These are phyloP conservation scores for Salvelinus alpinus DNA, from an alignment of 2,113 vertebrate species.

Conservation along the genomic window DNA sequence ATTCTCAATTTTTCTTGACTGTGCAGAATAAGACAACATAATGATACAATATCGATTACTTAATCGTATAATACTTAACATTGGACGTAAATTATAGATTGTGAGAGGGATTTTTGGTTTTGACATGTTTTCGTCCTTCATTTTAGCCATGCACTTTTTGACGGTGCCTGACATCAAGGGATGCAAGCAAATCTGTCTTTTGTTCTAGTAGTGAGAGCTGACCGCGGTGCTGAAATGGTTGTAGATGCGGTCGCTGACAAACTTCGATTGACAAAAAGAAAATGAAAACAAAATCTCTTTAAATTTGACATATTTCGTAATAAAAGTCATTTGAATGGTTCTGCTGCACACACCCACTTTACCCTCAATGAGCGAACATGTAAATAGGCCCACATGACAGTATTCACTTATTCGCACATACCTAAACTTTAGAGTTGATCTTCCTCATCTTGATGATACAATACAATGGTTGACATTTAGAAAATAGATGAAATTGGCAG, in stretches of 20 bases:
- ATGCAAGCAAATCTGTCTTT: conserved; percentile 78
- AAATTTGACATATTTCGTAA: not conserved
- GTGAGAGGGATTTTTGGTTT: not conserved
- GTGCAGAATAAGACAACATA: not conserved
- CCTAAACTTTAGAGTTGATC: not conserved
- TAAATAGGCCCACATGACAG: conserved; percentile 73
- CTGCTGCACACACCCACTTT: not conserved
- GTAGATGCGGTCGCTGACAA: conserved; percentile 3
- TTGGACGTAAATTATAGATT: not conserved
- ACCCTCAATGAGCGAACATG: conserved; percentile 46
- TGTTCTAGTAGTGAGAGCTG: conserved; percentile 76
- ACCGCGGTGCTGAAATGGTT: conserved; percentile 74
- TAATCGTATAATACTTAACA: no score
- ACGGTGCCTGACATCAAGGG: conserved; percentile 70
- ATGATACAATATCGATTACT: no score
- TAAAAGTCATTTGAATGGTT: not conserved
- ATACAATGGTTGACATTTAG: not conserved
- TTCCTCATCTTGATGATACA: not conserved
- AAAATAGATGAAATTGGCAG: not conserved
- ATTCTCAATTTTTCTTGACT: not conserved
- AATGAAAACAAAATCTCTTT: not conserved
- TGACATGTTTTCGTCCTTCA: conserved; percentile 41
- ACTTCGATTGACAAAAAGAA: not conserved
- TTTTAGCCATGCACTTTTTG: not conserved
- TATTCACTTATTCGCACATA: conserved; percentile 49